These are phyloP conservation scores for rat (Rattus norvegicus) DNA, from an alignment of 2,113 vertebrate species.

Conservation along the genomic window GRCr8 NC_086019.1:34072501-34073000, in stretches of 20 bases:
- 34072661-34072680: not conserved
- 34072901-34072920: accelerated
- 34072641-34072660: not conserved
- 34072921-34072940: accelerated
- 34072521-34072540: no score
- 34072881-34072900: not conserved
- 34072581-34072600: no score
- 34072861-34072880: not conserved
- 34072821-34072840: not conserved
- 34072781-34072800: not conserved
- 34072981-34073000: accelerated
- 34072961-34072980: no score
- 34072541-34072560: not conserved
- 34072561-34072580: not conserved
- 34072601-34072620: not conserved
- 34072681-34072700: not conserved
- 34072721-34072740: not conserved
- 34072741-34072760: no score
- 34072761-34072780: not conserved
- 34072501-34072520: not conserved
- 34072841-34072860: not conserved
- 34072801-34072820: not conserved
- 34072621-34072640: not conserved
- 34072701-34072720: not conserved
- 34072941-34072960: accelerated